Percentiles rank a stretch among this genome's conserved stretches.
Evolutionary conservation across 2,113 vertebrate species (phyloP).

Genomic region (Sinocyclocheilus grahami): DNA sequence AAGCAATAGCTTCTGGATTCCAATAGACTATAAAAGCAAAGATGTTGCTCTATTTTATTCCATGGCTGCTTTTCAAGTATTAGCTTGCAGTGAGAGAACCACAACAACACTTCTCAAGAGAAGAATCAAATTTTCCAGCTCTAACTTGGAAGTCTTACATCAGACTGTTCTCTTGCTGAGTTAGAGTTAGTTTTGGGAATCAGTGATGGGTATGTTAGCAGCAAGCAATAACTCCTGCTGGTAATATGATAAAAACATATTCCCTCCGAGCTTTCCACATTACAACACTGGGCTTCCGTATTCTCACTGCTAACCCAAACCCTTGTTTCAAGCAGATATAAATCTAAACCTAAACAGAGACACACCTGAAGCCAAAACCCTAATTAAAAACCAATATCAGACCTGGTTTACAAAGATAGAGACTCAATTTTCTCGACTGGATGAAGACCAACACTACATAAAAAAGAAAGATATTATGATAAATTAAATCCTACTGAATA

Average conservation of each 20-base stretch:
- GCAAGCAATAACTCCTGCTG: constrained; percentile 11
- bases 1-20: constrained; percentile 47
- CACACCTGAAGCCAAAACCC: background rate
- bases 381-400: background rate
- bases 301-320: background rate
- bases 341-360: background rate
- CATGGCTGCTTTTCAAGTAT: constrained; percentile 33
- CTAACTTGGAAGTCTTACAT: constrained; percentile 8
- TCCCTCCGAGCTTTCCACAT: background rate
- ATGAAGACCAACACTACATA: background rate
- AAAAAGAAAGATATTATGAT: background rate
- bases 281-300: background rate
- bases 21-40: constrained; percentile 44
- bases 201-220: background rate
- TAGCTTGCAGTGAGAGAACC: background rate
- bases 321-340: background rate
- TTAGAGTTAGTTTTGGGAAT: constrained; percentile 8
- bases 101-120: constrained; percentile 16
- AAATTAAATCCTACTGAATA: background rate
- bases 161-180: background rate
- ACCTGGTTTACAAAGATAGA: background rate
- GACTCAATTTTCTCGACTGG: background rate
- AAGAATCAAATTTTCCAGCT: background rate
- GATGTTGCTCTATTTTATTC: constrained; percentile 39
- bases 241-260: background rate